Evolutionary conservation across 1,140 invertebrate species (phyloP).

Genomic region (Pogonus chalceus): DNA sequence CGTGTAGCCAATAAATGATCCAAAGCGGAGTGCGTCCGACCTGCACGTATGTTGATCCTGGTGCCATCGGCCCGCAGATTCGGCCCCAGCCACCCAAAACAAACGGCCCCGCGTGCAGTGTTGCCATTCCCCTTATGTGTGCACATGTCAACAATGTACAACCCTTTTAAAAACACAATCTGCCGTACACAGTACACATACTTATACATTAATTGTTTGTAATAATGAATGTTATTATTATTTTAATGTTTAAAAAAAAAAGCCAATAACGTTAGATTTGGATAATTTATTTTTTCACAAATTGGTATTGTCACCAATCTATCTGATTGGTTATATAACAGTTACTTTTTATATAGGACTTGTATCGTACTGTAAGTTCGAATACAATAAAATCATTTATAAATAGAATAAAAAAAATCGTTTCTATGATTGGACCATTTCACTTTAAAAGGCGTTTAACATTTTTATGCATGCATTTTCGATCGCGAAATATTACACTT

Average conservation of each 20-base stretch:
- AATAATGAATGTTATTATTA: not conserved
- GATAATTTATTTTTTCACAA: constrained; percentile 5
- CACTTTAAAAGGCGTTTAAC: not conserved
- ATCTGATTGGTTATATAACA: not conserved
- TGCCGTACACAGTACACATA: not conserved
- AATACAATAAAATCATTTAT: constrained; percentile 7
- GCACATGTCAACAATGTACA: constrained; percentile 2
- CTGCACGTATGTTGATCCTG: not conserved
- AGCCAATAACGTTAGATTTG: not conserved
- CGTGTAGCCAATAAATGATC: not conserved
- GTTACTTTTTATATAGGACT: constrained; percentile 7
- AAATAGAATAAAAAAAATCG: not conserved
- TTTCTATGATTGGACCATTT: not conserved
- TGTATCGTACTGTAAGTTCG: constrained; percentile 11
- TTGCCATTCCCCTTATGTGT: not conserved
- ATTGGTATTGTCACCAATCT: not conserved
- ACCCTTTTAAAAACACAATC: not conserved
- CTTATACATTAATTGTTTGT: not conserved
- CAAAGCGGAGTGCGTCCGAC: not conserved
- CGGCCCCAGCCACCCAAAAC: constrained; percentile 5
- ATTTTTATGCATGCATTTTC: not conserved
- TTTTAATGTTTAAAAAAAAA: not conserved
- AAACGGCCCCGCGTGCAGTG: constrained; percentile 1
- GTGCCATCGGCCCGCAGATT: not conserved
- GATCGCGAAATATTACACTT: too few species aligned